phyloP scores from a whole-genome alignment of 2,113 vertebrate genomes.

The Microcebus jonahi region DNA sequence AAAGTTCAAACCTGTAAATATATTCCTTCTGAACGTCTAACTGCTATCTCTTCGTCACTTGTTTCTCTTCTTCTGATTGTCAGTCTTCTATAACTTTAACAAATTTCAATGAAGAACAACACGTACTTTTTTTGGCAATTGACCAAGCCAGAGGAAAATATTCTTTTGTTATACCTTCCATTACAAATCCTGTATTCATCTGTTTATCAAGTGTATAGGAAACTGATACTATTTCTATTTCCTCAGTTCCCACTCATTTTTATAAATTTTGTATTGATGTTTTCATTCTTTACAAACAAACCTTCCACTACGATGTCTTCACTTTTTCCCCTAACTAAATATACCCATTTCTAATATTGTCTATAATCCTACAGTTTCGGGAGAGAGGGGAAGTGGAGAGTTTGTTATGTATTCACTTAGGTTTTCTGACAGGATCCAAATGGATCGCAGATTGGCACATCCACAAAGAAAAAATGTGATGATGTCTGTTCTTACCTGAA shows the following conservation, averaged over 20 bases:
- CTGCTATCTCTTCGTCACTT: neutral
- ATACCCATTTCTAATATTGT: neutral
- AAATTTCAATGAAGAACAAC: neutral
- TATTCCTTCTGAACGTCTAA: neutral
- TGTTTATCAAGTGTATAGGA: neutral
- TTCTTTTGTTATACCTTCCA: neutral
- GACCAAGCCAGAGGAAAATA: neutral
- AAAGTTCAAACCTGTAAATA: neutral
- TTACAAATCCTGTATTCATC: neutral
- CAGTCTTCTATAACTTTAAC: neutral
- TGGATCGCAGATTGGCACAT: conserved; percentile 91
- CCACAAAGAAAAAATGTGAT: conserved; percentile 91
- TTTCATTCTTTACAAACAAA: neutral
- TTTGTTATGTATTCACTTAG: conserved; percentile 84
- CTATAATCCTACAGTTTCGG: neutral
- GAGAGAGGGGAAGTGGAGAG: neutral
- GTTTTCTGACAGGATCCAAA: conserved; percentile 90
- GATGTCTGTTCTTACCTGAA: conserved; percentile 88
- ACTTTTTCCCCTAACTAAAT: neutral
- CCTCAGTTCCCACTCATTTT: neutral
- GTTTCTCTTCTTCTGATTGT: neutral
- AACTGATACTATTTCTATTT: neutral
- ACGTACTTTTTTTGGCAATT: neutral
- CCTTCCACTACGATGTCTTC: neutral
- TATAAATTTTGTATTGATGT: neutral